These are phyloP conservation scores for Hydrotaea diabolus DNA, from an alignment of 2,888 invertebrate species.

Conservation along the genomic window DNA sequence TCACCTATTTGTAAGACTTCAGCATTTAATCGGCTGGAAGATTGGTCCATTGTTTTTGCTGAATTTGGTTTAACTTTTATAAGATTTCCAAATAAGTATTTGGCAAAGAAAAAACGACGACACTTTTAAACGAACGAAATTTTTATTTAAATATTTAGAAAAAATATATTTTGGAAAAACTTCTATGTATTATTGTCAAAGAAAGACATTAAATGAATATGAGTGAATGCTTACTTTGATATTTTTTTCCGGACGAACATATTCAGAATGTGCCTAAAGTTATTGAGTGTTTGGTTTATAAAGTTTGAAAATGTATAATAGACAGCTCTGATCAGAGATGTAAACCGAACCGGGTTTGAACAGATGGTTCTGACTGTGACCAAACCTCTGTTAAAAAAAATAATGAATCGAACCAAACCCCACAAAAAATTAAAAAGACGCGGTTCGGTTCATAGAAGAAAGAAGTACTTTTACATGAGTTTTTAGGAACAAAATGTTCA, in stretches of 20 bases:
- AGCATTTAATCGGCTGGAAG: conserved; percentile 23
- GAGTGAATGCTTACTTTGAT: background rate
- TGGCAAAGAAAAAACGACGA: background rate
- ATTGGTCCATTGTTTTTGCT: conserved; percentile 41
- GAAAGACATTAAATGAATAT: background rate
- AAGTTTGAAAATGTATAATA: too few relatives aligned
- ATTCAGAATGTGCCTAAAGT: too few relatives aligned
- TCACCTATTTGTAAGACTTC: background rate
- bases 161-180: background rate
- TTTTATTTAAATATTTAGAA: background rate
- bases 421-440: too few relatives aligned
- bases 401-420: too few relatives aligned
- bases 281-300: background rate
- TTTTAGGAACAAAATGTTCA: too few relatives aligned
- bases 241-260: background rate
- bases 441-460: too few relatives aligned
- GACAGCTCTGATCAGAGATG: too few relatives aligned
- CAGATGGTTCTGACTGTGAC: too few relatives aligned
- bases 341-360: too few relatives aligned
- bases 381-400: too few relatives aligned
- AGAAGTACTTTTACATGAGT: too few relatives aligned
- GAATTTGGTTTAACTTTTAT: background rate
- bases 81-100: background rate
- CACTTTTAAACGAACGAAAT: conserved; percentile 1
- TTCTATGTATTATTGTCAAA: background rate